phyloP scores from a whole-genome alignment of 2,888 invertebrate species.

The Acrobasis suavella region DNA sequence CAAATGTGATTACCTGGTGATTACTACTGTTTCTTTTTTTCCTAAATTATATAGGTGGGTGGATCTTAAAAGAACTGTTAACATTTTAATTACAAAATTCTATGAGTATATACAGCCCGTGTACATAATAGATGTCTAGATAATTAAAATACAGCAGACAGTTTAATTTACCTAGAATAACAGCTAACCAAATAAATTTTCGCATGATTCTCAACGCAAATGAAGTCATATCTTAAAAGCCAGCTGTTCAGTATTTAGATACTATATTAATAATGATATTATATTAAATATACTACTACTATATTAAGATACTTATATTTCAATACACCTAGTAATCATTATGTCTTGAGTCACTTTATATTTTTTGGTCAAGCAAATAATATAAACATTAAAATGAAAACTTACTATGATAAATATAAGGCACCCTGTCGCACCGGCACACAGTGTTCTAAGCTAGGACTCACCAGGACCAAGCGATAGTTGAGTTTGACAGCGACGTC shows the following conservation, averaged over 20 bases:
- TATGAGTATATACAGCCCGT: neutral
- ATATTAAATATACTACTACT: no score
- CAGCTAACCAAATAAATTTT: constrained; percentile 1
- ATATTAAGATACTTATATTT: neutral
- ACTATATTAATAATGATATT: neutral
- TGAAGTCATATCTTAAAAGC: neutral
- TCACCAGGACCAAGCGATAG: constrained; percentile 64
- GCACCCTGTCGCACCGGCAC: neutral
- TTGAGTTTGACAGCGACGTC: constrained; percentile 68
- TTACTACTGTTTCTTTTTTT: no score
- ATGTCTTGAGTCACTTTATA: neutral
- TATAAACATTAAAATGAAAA: neutral
- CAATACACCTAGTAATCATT: neutral
- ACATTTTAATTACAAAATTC: no score
- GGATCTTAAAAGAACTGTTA: no score
- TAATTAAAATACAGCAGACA: neutral
- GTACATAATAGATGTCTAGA: neutral
- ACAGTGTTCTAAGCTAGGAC: constrained; percentile 26
- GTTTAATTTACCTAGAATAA: neutral
- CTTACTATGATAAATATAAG: neutral
- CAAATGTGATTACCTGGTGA: no score
- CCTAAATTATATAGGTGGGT: no score
- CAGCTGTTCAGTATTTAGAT: neutral
- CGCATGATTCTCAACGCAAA: neutral
- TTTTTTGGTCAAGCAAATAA: neutral